Evolutionary conservation across 2,113 vertebrate genomes (phyloP), one percentile per base, ranked within the genome.

Genomic region (Paratilapia polleni): DNA sequence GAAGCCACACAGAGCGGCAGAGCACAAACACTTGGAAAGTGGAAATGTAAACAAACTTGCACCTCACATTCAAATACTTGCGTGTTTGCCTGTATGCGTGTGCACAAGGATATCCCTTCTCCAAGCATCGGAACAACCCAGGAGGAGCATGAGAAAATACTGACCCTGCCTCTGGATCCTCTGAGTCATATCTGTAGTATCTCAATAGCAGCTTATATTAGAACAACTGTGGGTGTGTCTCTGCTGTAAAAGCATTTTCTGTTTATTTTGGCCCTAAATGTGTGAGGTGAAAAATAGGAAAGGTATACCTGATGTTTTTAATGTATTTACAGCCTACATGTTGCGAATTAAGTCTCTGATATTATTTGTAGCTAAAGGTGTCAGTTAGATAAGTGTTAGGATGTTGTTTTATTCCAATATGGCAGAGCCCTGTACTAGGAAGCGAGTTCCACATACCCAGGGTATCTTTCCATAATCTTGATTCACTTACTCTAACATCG

Each of bases 31-130:
- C 73, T 84, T 38, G 2, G 47, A 78, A 83, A 59, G 41, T 82
- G 85, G 77, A 86, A 84, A 83, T 87, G 61, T 81, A 87, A 92
- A 89, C 81, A 92, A 75, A 78, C 82, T 83, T 73, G 19, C 31
- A 52, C 88, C 70, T 93, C 77, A 52, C 8, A 22, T 79, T 84
- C 24, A 85, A 60, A 82, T 49, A 70, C 57, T 54, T 62, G 47
- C 74, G 56, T 74, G 68, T 60, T 78, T 75, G 59, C 68, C 20
- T 34, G 73, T 26, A 20, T 54, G 79, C 59, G 58, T 17, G 75
- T 70, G 47, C 22, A 73, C 28, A 63, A 83, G 82, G 79, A 89
- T 80, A 84, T 80, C 78, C 73, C 76, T 34, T 84, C 73, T 80
- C 19, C 62, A 60, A 80, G 61, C 76, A 34, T 12, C 24, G 20